Percentiles rank a stretch among this genome's conserved stretches.
phyloP scores from a whole-genome alignment of 2,888 invertebrate species.

The Isoperla grammatica region DNA sequence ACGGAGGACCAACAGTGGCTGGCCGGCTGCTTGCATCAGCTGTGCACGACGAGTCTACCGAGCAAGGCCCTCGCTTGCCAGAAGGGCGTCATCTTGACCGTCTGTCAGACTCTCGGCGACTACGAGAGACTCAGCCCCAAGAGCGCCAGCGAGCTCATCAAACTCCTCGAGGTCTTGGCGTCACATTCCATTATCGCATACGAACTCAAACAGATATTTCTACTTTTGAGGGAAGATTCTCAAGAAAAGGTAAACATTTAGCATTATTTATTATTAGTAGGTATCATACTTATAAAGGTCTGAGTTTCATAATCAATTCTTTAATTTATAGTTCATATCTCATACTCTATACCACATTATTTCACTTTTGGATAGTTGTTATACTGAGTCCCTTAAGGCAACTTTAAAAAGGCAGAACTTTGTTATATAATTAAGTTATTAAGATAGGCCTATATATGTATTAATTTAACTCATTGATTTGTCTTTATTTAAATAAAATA shows the following conservation, averaged over 20 bases:
- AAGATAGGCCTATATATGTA: no score
- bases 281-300: no score
- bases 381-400: no score
- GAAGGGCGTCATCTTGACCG: slow-evolving; percentile 46
- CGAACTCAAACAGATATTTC: slow-evolving; percentile 53
- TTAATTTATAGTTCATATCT: no score
- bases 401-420: no score
- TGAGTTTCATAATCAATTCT: no score
- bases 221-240: slow-evolving; percentile 42
- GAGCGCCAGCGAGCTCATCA: slow-evolving; percentile 49
- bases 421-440: no score
- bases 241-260: slow-evolving; percentile 40
- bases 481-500: no score
- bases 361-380: no score
- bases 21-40: slow-evolving; percentile 41
- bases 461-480: no score
- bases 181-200: slow-evolving; percentile 51
- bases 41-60: slow-evolving; percentile 47
- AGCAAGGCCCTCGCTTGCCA: slow-evolving; percentile 52
- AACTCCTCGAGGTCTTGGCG: slow-evolving; percentile 51
- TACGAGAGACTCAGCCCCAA: slow-evolving; percentile 43
- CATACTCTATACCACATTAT: no score
- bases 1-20: slow-evolving; percentile 44
- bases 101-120: slow-evolving; percentile 45
- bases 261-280: no score